Conservation (phyloP, 2,888 invertebrate genomes). For the Gymnosoma rotundatum region DNA sequence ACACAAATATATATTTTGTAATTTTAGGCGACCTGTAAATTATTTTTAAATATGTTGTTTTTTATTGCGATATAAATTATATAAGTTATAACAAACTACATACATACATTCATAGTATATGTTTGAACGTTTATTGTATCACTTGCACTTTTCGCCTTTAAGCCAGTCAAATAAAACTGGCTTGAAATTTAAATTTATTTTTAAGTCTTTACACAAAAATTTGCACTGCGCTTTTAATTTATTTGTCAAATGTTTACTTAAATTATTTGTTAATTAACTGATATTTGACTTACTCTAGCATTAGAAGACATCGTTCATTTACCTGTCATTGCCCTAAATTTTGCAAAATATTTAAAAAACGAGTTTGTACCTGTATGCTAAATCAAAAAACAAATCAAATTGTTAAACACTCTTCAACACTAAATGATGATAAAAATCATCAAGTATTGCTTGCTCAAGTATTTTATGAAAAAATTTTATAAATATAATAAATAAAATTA, state of each 20-base stretch:
- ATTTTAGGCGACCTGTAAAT: conserved; percentile 20
- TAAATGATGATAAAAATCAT: conserved; percentile 13
- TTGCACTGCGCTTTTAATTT: conserved; percentile 22
- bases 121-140: conserved; percentile 6
- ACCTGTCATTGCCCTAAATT: conserved; percentile 51
- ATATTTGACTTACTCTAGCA: conserved; percentile 55
- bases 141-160: conserved; percentile 31
- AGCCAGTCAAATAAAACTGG: conserved; percentile 2
- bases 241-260: conserved; percentile 11
- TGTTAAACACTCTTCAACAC: conserved; percentile 8
- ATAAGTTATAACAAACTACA: background rate
- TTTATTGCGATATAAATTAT: conserved; percentile 2
- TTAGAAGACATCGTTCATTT: conserved; percentile 44
- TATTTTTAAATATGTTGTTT: conserved; percentile 28
- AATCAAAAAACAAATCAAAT: conserved; percentile 32
- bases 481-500: conserved; percentile 31
- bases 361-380: conserved; percentile 45
- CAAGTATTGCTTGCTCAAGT: conserved; percentile 46
- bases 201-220: conserved; percentile 17
- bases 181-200: conserved; percentile 18
- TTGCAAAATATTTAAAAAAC: conserved; percentile 47
- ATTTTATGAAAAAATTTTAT: conserved; percentile 60
- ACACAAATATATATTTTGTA: conserved; percentile 8
- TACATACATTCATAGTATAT: background rate
- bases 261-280: conserved; percentile 14